Evolutionary conservation across 2,797 vertebrate genomes (phyloP).

Genomic region (Phoxinus dragarum): DNA sequence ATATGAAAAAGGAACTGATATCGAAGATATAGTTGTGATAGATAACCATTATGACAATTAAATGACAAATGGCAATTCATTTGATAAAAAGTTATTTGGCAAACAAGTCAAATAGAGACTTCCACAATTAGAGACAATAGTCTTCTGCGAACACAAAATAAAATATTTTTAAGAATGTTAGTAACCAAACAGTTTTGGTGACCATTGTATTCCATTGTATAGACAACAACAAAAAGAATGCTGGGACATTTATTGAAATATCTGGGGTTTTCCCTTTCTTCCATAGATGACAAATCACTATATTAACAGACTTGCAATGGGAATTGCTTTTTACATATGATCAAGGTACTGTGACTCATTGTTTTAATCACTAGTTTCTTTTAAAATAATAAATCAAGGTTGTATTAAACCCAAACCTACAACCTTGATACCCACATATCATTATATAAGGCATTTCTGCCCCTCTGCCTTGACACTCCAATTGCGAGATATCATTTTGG

Average conservation of each 20-base stretch:
- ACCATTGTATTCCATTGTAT: background rate
- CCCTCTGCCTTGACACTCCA: background rate
- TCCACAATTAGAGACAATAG: background rate
- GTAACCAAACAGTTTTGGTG: background rate
- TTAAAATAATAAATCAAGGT: slow-evolving; percentile 6
- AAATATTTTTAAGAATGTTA: background rate
- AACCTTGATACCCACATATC: background rate
- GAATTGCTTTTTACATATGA: background rate
- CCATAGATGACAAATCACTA: background rate
- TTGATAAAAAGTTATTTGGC: background rate
- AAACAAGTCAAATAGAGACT: background rate
- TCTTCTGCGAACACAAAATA: background rate
- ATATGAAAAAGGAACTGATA: background rate
- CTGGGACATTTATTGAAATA: background rate
- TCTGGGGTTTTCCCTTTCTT: background rate
- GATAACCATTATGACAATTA: background rate
- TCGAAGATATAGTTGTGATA: background rate
- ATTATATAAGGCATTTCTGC: slow-evolving; percentile 14
- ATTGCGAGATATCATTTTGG: background rate
- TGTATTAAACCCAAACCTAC: background rate
- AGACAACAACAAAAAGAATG: background rate
- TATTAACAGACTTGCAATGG: background rate
- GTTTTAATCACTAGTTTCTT: slow-evolving; percentile 9
- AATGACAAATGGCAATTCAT: no score
- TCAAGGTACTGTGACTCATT: background rate